Evolutionary conservation across 1,140 invertebrate genomes (phyloP).

Genomic region (Tachypleus tridentatus): DNA sequence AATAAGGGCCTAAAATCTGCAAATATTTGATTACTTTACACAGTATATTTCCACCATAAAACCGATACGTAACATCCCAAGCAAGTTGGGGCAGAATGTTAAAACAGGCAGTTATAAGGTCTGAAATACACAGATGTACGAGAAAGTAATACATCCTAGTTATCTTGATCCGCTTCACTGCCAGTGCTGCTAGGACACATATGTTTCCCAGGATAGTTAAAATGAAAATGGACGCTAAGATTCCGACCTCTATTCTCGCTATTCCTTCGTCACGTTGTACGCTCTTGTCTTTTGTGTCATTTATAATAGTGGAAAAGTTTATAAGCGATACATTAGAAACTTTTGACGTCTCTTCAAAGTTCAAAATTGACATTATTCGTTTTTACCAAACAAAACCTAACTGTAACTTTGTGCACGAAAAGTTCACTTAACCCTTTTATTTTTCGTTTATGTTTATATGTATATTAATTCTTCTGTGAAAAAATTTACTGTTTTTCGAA

Average conservation of each 20-base stretch:
- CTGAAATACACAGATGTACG: slow-evolving; percentile 54
- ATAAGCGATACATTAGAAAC: too few relatives aligned
- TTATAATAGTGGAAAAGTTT: too few relatives aligned
- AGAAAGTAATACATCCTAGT: slow-evolving; percentile 63
- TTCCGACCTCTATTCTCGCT: slow-evolving; percentile 6
- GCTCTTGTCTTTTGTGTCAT: too few relatives aligned
- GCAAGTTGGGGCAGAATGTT: slow-evolving; percentile 57
- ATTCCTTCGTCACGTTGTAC: slow-evolving; percentile 3
- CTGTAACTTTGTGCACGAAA: too few relatives aligned
- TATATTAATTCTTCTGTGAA: too few relatives aligned
- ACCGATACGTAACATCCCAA: slow-evolving; percentile 52
- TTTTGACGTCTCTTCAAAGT: too few relatives aligned
- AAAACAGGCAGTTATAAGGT: slow-evolving; percentile 54
- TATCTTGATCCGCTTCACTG: slow-evolving; percentile 43
- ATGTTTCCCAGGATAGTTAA: slow-evolving; percentile 41
- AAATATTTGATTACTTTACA: slow-evolving; percentile 56
- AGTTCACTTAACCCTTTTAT: too few relatives aligned
- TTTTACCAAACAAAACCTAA: too few relatives aligned
- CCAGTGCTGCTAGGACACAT: slow-evolving; percentile 44
- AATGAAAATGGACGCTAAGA: slow-evolving; percentile 11
- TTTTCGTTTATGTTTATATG: too few relatives aligned
- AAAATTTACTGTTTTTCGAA: too few relatives aligned
- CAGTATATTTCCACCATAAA: slow-evolving; percentile 47
- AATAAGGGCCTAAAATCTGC: slow-evolving; percentile 50
- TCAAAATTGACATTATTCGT: too few relatives aligned